Evolutionary conservation across 2,797 vertebrate species (phyloP), one percentile per base, ranked within the genome.

Genomic region (Cossypha niveicapilla): DNA sequence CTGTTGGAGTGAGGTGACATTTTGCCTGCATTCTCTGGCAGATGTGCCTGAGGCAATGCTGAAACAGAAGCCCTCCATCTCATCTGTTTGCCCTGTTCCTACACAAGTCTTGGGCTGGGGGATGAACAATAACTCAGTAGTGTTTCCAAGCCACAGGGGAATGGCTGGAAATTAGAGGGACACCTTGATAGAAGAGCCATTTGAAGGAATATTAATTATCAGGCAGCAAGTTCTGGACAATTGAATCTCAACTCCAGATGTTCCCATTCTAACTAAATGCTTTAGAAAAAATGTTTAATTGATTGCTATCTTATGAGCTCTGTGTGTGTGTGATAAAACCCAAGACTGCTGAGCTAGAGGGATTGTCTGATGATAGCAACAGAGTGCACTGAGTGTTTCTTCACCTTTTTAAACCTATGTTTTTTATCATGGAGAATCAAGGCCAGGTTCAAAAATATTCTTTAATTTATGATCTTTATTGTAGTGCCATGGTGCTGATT

Each of bases 231-330:
- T 97, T 97, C 97, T 97, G 93, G 95, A 93, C 96, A 97, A 97
- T 97, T 97, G 97, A 97, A 95, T 97, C 88, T 82, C 45, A 88
- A 51, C 75, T 96, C 97, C 96, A 97, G 98, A 98, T 97, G 97
- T 96, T 96, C 87, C 62, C 85, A 85, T 96, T 96, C 84, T 92
- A 91, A 96, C 70, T 95, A 96, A 97, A 78, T 82, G 91, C 88
- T 94, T 68, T 72, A 90, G 86, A 51, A 88, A 95, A 71, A 83
- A 86, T 58, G 66, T 48, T 92, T 96, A 94, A 95, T 82, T 95
- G 96, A 95, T 92, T 94, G 67, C 81, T 89, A 84, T 92, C 92
- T 94, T 88, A 62, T 90, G 94, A 95, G 76, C 77, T 91, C 78
- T 95, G 82, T 84, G 63, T 75, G 42, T 41, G 37, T 91, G 66